phyloP scores from a whole-genome alignment of 2,113 vertebrate genomes.

The Corydoras maculifer region DNA sequence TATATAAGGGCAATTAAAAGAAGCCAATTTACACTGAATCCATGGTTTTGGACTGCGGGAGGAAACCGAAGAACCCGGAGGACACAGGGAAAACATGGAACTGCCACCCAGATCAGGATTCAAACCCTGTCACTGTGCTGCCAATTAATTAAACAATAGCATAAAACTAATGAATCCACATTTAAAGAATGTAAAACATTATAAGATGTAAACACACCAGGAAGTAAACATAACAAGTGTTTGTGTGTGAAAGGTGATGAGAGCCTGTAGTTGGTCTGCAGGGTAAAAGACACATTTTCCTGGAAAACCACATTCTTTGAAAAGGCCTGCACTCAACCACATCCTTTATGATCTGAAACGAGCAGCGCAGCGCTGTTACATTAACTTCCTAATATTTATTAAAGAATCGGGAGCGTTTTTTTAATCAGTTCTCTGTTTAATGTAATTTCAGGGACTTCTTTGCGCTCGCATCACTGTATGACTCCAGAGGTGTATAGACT shows the following conservation, averaged over 20 bases:
- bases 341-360: neutral
- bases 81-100: no score
- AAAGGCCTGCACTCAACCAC: neutral
- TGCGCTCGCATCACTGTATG: constrained; percentile 11
- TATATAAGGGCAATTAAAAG: no score
- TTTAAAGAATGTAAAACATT: no score
- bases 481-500: neutral
- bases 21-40: no score
- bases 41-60: no score
- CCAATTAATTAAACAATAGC: no score
- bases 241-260: neutral
- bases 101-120: no score
- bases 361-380: neutral
- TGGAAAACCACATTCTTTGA: constrained; percentile 3
- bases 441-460: neutral
- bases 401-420: neutral
- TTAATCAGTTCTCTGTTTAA: constrained; percentile 6
- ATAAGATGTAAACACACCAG: no score
- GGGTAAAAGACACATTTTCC: constrained; percentile 2
- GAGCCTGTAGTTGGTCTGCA: neutral
- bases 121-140: no score
- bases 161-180: no score
- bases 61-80: no score
- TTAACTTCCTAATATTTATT: neutral
- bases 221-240: neutral